These are phyloP conservation scores for Argynnis bischoffii DNA, from an alignment of 2,888 invertebrate genomes.

Conservation along the genomic window DNA sequence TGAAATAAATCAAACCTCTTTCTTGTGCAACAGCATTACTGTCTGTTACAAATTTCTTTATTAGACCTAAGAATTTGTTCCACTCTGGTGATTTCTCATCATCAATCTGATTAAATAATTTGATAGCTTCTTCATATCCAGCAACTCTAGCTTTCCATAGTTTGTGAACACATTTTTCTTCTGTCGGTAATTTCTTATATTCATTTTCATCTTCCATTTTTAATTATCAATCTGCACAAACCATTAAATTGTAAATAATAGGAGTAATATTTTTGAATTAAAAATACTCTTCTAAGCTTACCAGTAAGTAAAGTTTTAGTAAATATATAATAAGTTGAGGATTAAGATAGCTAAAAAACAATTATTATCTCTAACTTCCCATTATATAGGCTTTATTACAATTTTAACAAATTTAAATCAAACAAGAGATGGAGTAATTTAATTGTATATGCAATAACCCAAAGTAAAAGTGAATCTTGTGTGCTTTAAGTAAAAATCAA, in stretches of 20 bases:
- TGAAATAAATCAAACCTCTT: constrained; percentile 84
- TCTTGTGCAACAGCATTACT: constrained; percentile 98
- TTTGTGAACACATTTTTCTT: constrained; percentile 96
- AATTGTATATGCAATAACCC: too few relatives aligned
- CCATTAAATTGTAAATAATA: not conserved
- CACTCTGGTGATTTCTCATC: constrained; percentile 98
- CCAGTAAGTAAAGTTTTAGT: too few relatives aligned
- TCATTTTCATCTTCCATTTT: constrained; percentile 93
- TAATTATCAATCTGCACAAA: constrained; percentile 44
- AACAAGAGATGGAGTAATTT: too few relatives aligned
- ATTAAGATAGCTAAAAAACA: too few relatives aligned
- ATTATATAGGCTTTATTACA: too few relatives aligned
- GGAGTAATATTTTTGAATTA: not conserved
- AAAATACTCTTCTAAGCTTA: too few relatives aligned
- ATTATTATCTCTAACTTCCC: too few relatives aligned
- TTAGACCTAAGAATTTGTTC: constrained; percentile 93
- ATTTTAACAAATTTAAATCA: too few relatives aligned
- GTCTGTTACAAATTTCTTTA: constrained; percentile 97
- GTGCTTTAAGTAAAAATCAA: too few relatives aligned
- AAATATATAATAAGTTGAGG: too few relatives aligned
- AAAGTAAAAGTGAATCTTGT: too few relatives aligned
- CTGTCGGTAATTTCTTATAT: constrained; percentile 92
- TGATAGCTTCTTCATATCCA: constrained; percentile 96
- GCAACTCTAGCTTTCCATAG: constrained; percentile 97
- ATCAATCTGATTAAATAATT: constrained; percentile 92